These are phyloP conservation scores for Drosophila melanica DNA, from an alignment of 1,140 invertebrate species.

Conservation along the genomic window DNA sequence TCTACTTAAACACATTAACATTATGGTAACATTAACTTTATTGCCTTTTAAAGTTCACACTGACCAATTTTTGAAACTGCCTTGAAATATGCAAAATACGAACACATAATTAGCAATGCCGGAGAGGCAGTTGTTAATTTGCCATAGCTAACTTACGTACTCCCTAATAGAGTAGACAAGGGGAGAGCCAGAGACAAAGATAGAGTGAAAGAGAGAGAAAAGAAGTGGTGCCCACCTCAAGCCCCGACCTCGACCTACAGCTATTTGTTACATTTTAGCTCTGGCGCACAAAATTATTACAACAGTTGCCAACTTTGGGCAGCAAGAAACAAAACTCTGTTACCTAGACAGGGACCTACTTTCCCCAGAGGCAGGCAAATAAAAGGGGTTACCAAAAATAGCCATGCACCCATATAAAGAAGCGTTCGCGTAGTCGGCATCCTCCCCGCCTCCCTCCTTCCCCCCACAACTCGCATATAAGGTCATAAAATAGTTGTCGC, in stretches of 20 bases:
- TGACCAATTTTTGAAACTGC: conserved; percentile 2
- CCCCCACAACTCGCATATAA: conserved; percentile 64
- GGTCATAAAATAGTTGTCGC: conserved; percentile 81
- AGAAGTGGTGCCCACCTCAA: background rate
- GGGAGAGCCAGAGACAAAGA: background rate
- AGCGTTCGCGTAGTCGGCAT: conserved; percentile 9
- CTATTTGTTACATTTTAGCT: conserved; percentile 70
- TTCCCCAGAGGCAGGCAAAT: conserved; percentile 50
- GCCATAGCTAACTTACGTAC: conserved; percentile 6
- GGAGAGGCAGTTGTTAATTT: conserved; percentile 15
- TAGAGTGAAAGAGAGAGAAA: background rate
- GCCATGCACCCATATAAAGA: conserved; percentile 70
- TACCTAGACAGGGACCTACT: conserved; percentile 51
- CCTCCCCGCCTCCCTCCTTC: conserved; percentile 18
- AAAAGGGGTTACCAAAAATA: conserved; percentile 69
- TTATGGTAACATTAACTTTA: background rate
- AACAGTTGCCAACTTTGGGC: conserved; percentile 38
- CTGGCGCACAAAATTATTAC: conserved; percentile 55
- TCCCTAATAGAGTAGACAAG: background rate
- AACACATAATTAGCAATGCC: conserved; percentile 34
- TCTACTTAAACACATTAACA: background rate
- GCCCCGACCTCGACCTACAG: conserved; percentile 41
- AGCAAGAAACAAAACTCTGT: conserved; percentile 49
- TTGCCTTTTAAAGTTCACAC: background rate
- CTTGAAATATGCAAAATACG: background rate